Base-by-base conservation (phyloP, 2,888 invertebrate genomes). In the Cyclophora punctaria region DNA sequence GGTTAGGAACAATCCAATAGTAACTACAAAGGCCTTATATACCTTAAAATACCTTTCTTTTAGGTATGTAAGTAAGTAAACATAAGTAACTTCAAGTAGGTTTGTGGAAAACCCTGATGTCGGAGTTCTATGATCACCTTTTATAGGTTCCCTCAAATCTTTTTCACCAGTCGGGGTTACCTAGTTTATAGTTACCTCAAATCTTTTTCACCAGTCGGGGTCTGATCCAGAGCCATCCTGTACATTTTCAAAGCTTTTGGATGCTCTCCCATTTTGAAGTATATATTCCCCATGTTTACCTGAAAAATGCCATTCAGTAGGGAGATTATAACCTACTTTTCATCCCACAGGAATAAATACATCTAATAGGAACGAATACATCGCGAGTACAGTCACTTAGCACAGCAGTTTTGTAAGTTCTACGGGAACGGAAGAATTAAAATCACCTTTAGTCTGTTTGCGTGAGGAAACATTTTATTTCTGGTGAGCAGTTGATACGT, bases 201-300 rank as follows among this genome's bases (percentile, higher is more conserved):
- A 80, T 96, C 96, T 76, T 97, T 98, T 73, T 98, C 96, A 49
- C 95, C 95, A 42, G 95, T 95, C 0, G 98, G 97, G 3, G 95
- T 95, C 81, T 99, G 99, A 83, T 99, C 99, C 58, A 99, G 89
- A 0, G 99, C 98, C 99, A 99, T 99, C 64, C 98, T 92, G 75
- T 98, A 99, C 90, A 98, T 93, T 89, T 99, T 99, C 52, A 99
- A 93, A 0, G 99, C 98, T 85, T 98, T 97, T 7, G 95, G 93
- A 72, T 95, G 97, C 69, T 96, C 93, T 60, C 96, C 97, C 91
- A 98, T 95, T 83, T 95, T 96, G 69, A 96, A 96, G 80, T 98
- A 97, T 67, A 99, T 97, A 75, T 99, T 99, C 2, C 98, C 99
- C 95, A 99, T 98, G 78, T 99, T 99, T 0, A 88, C 87, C 88